Evolutionary conservation across 2,888 invertebrate genomes (phyloP), one percentile per base, ranked within the genome.

Genomic region (Serrognathus titanus): DNA sequence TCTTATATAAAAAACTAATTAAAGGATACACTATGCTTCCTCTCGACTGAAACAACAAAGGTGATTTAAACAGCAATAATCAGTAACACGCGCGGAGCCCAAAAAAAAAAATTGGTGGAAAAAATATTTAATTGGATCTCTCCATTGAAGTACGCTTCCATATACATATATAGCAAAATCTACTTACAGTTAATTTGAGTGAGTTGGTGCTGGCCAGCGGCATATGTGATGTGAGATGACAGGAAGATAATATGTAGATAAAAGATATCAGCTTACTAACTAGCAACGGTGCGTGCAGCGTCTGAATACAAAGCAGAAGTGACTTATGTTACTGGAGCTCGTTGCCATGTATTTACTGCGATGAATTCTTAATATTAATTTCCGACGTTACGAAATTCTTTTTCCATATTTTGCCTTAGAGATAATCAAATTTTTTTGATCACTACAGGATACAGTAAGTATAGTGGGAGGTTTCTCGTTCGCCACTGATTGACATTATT

Each of bases 181-280:
- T 43, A 41, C 13, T 16, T 52, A 12, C 39, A 24, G 20, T 38
- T 52, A 58, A 58, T 59, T 62, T 59, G 51, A 59, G 57, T 55
- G 41, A 59, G 53, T 53, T 55, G 57, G 49, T 43, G 20, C 51
- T 46, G 51, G 48, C 45, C 50, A 52, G 59, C 60, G 59, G 61
- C 55, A n/a, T 56, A 58, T 63, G 49, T 58, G 63, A 61, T 63
- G 63, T 58, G 51, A 61, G 61, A 63, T 63, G 61, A 63, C 61
- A 51, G 40, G 52, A 38, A 51, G 60, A 63, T 59, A 58, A 51
- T 56, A 56, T 55, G 40, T 13, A 61, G 63, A 63, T 63, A 61
- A 60, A 49, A 49, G 49, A 55, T 62, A 62, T 63, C 63, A 61
- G 61, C 53, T 58, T 61, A 54, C 54, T 53, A 58, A 63, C 58